Evolutionary conservation across 2,113 vertebrate species (phyloP).

Genomic region (Ginglymostoma cirratum): DNA sequence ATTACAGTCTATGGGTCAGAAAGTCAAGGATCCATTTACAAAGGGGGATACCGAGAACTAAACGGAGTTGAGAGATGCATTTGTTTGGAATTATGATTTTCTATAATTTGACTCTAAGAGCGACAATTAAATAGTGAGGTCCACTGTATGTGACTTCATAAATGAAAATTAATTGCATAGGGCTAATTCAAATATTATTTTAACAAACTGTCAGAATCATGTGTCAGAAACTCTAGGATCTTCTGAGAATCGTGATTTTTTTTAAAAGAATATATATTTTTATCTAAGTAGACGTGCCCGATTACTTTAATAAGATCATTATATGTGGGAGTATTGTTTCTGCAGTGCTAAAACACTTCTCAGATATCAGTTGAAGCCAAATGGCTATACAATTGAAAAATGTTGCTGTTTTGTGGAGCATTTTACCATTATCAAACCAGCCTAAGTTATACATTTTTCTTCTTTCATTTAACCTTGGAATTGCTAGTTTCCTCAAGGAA

Average conservation of each 20-base stretch:
- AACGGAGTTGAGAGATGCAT: no score
- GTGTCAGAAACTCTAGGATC: neutral
- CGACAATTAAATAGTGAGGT: no score
- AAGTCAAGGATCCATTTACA: no score
- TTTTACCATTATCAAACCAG: neutral
- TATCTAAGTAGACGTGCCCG: neutral
- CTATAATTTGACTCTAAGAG: no score
- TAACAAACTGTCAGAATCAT: neutral
- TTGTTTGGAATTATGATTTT: no score
- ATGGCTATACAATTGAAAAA: neutral
- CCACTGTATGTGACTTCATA: neutral
- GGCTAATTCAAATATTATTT: neutral
- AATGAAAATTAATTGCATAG: neutral
- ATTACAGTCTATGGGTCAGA: no score
- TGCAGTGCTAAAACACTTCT: neutral
- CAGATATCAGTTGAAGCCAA: neutral
- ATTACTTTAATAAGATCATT: neutral
- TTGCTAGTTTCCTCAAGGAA: neutral
- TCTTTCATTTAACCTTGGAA: neutral
- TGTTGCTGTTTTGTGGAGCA: neutral
- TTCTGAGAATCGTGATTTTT: neutral
- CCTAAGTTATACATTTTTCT: neutral
- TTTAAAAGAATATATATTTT: neutral
- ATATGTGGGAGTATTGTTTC: neutral
- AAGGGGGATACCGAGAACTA: no score